A percentile compares a stretch with the other conserved stretches of the same genome.
These are phyloP conservation scores for Plebejus anna DNA, from an alignment of 2,888 invertebrate genomes.

Conservation along the genomic window DNA sequence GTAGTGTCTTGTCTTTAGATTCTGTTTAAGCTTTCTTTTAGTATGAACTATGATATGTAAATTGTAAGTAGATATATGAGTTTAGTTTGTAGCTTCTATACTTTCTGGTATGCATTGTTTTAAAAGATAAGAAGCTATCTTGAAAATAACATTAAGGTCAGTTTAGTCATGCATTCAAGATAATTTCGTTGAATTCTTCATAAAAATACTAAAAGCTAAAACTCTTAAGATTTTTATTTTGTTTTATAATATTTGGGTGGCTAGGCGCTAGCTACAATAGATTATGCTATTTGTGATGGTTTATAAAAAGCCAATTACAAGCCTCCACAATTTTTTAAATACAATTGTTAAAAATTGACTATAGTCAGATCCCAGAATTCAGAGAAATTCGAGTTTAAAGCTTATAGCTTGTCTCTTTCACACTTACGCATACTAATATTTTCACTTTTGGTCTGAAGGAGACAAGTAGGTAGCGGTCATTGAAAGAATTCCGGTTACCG, in stretches of 20 bases:
- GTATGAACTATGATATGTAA: background rate
- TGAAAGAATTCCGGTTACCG: no score
- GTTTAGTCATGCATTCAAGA: background rate
- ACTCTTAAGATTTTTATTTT: background rate
- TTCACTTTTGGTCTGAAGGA: no score
- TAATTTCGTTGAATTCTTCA: background rate
- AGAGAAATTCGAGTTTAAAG: background rate
- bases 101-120: background rate
- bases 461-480: no score
- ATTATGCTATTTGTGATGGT: no score
- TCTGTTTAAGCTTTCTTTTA: background rate
- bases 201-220: background rate
- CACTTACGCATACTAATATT: no score
- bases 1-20: slow-evolving; percentile 20
- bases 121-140: background rate
- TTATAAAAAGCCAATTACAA: no score
- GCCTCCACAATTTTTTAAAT: background rate
- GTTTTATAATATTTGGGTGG: no score
- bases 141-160: background rate
- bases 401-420: no score
- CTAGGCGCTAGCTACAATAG: no score
- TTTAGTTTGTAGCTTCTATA: background rate
- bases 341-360: background rate
- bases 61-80: background rate
- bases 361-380: background rate